Conservation (phyloP, 1,140 invertebrate species). For the Cyphomyrmex costatus region DNA sequence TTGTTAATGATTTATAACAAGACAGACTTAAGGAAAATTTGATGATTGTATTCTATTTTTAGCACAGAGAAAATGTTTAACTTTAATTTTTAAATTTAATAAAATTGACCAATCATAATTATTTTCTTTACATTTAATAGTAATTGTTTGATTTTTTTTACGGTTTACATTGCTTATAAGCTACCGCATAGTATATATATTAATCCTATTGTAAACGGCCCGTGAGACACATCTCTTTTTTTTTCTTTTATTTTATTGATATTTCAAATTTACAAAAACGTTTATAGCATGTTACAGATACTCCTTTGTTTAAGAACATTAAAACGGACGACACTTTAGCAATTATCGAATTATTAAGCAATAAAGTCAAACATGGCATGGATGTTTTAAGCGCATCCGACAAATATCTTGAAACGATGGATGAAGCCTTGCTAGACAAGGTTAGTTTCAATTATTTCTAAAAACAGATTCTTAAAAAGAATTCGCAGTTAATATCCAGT, state of each 20-base stretch:
- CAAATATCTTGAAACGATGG: slow-evolving; percentile 37
- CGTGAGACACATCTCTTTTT: too few species aligned
- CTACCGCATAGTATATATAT: too few species aligned
- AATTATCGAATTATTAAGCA: slow-evolving; percentile 20
- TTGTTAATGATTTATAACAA: too few species aligned
- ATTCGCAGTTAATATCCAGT: background rate
- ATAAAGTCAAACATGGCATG: slow-evolving; percentile 12
- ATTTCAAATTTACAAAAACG: background rate
- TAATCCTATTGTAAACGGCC: too few species aligned
- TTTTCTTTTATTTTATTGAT: too few species aligned
- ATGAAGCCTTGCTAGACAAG: slow-evolving; percentile 37
- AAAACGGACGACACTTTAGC: slow-evolving; percentile 35
- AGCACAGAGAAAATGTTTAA: background rate
- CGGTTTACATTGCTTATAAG: too few species aligned
- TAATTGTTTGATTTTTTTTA: too few species aligned
- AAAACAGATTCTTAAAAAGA: background rate
- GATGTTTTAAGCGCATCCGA: slow-evolving; percentile 29
- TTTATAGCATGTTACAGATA: slow-evolving; percentile 49
- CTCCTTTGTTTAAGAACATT: slow-evolving; percentile 9
- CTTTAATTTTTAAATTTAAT: too few species aligned
- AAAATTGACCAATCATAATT: too few species aligned
- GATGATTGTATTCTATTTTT: background rate
- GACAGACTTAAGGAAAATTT: background rate
- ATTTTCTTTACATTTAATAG: too few species aligned
- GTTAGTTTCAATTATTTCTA: slow-evolving; percentile 3